Conservation (phyloP, 2,797 vertebrate species). For the Novumbra hubbsi region DNA sequence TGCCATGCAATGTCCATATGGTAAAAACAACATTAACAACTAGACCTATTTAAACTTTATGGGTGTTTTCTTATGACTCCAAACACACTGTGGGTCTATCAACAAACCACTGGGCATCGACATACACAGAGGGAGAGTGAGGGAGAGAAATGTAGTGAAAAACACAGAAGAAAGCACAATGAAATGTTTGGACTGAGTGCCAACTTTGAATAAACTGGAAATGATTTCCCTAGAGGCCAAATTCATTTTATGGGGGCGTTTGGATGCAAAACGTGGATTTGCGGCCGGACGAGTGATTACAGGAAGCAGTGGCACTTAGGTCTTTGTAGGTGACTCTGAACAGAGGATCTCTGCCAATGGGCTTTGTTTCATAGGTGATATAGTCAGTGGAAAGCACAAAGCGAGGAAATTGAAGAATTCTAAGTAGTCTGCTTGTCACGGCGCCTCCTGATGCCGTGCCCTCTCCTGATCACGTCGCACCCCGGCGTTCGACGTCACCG, state of each 20-base stretch:
- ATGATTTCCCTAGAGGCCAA: slow-evolving; percentile 59
- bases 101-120: background rate
- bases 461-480: no score
- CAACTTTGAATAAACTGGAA: slow-evolving; percentile 44
- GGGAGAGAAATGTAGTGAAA: slow-evolving; percentile 18
- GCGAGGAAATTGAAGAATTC: background rate
- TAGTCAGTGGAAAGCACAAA: background rate
- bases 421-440: background rate
- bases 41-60: background rate
- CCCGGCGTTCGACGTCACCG: no score
- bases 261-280: background rate
- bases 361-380: background rate
- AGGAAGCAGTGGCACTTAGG: background rate
- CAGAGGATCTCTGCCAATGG: background rate
- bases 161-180: slow-evolving; percentile 41
- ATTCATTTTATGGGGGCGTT: slow-evolving; percentile 60
- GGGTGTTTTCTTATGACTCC: background rate
- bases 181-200: slow-evolving; percentile 52
- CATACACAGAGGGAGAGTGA: slow-evolving; percentile 9
- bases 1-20: background rate
- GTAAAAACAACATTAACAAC: background rate
- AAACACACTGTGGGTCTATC: background rate
- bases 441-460: no score
- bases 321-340: background rate
- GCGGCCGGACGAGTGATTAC: slow-evolving; percentile 15